Percentiles rank a stretch among this genome's conserved stretches.
Conservation (phyloP, 2,797 vertebrate genomes). For the Aulostomus chinensis region DNA sequence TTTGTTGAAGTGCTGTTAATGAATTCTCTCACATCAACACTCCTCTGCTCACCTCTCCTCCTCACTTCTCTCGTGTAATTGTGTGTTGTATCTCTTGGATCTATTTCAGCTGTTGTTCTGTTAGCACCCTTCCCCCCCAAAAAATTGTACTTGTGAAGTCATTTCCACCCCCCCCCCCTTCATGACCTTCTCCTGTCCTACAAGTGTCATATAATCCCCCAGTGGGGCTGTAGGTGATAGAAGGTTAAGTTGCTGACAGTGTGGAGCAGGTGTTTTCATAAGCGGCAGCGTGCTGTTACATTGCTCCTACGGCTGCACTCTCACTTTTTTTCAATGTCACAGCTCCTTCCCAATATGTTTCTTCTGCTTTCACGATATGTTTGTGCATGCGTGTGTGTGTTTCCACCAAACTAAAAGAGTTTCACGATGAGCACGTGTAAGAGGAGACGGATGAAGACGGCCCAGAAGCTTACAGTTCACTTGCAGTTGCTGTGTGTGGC, state of each 20-base stretch:
- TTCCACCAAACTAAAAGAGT: slow-evolving; percentile 22
- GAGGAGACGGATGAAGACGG: slow-evolving; percentile 38
- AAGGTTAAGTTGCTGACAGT: slow-evolving; percentile 70
- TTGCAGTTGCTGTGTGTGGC: too few species aligned
- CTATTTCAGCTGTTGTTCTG: slow-evolving; percentile 7
- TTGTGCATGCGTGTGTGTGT: too few species aligned
- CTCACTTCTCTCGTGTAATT: slow-evolving; percentile 3
- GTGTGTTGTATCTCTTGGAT: slow-evolving; percentile 2
- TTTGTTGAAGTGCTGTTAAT: slow-evolving; percentile 1
- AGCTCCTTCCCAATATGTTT: slow-evolving; percentile 36
- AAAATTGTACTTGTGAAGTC: too few species aligned
- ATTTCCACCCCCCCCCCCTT: slow-evolving; percentile 12
- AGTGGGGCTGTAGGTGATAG: slow-evolving; percentile 55
- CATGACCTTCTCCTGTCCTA: slow-evolving; percentile 29
- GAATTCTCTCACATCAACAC: slow-evolving; percentile 9
- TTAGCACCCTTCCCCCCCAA: slow-evolving; percentile 1
- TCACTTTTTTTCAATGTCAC: slow-evolving; percentile 71
- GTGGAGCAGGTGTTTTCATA: slow-evolving; percentile 71
- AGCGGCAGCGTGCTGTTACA: slow-evolving; percentile 57
- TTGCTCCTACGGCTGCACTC: slow-evolving; percentile 42
- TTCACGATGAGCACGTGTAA: slow-evolving; percentile 59
- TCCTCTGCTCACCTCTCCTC: neutral
- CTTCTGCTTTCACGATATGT: slow-evolving; percentile 22
- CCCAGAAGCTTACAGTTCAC: slow-evolving; percentile 28
- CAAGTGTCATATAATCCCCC: slow-evolving; percentile 62